These are phyloP conservation scores for Turritopsis dohrnii DNA, from an alignment of 30 jellyfish, hydroid and myxozoan genomes.

Conservation along the genomic window DNA sequence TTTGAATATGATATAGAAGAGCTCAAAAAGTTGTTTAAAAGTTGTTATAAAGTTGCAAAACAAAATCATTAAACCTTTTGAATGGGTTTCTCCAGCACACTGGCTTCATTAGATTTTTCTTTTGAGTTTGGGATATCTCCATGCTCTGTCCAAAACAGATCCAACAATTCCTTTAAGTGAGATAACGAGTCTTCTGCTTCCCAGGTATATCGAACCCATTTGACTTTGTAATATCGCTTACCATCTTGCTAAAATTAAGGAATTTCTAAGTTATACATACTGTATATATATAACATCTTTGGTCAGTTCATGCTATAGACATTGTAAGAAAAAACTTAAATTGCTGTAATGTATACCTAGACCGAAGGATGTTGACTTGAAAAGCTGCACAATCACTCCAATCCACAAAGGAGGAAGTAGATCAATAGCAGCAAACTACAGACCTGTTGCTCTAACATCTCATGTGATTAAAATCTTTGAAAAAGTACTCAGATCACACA, in stretches of 20 bases:
- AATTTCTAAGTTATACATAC: too few species aligned
- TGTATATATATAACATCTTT: too few species aligned
- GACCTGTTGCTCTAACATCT: too few species aligned
- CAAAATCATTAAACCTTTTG: neutral
- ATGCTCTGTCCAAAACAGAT: conserved; percentile 36
- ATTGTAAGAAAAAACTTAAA: too few species aligned
- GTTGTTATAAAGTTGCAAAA: neutral
- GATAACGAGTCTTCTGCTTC: conserved; percentile 36
- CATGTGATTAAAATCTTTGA: too few species aligned
- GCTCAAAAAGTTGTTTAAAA: neutral
- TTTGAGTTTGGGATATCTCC: conserved; percentile 12
- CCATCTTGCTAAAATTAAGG: conserved; percentile 37
- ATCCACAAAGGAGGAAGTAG: too few species aligned
- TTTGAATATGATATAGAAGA: neutral
- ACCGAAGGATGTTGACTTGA: too few species aligned
- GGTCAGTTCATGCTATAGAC: too few species aligned
- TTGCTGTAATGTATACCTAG: too few species aligned
- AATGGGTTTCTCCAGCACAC: neutral
- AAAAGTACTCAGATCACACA: too few species aligned
- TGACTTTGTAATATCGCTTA: conserved; percentile 32
- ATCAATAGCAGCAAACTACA: too few species aligned
- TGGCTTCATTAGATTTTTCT: neutral
- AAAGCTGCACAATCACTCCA: too few species aligned
- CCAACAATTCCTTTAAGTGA: conserved; percentile 33
- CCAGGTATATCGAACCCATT: conserved; percentile 49